Evolutionary conservation across 2,888 invertebrate species (phyloP).

Genomic region (Thalpophila matura): DNA sequence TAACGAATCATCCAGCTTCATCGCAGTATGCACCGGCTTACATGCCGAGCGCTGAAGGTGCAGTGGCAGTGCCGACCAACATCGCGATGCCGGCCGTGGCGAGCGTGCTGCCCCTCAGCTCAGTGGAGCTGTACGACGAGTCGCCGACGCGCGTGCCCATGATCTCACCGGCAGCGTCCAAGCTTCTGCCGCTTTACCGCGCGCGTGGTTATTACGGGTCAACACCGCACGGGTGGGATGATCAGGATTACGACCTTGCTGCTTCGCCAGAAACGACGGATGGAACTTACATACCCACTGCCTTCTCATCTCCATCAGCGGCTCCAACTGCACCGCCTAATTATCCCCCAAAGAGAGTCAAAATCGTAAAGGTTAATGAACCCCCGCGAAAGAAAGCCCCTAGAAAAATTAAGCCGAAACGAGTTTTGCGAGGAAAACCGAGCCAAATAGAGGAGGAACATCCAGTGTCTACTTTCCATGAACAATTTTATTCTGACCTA

Average conservation of each 20-base stretch:
- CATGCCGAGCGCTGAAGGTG: constrained; percentile 83
- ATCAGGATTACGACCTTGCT: constrained; percentile 80
- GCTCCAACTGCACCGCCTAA: constrained; percentile 62
- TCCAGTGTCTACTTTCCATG: constrained; percentile 85
- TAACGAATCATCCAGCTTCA: constrained; percentile 86
- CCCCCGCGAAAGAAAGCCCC: constrained; percentile 79
- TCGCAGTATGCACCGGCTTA: constrained; percentile 87
- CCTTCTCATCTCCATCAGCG: constrained; percentile 70
- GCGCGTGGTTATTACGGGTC: constrained; percentile 88
- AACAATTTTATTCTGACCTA: constrained; percentile 88
- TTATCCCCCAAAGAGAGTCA: constrained; percentile 79
- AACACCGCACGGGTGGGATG: constrained; percentile 78
- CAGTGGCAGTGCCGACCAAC: constrained; percentile 81
- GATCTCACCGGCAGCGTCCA: constrained; percentile 76
- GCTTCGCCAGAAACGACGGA: constrained; percentile 76
- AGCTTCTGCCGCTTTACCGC: constrained; percentile 84
- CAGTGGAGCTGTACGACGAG: constrained; percentile 82
- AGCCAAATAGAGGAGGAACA: constrained; percentile 79
- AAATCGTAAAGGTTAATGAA: constrained; percentile 83
- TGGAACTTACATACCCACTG: constrained; percentile 71
- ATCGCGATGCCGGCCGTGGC: constrained; percentile 79
- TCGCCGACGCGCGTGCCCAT: constrained; percentile 71
- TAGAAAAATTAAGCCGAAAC: constrained; percentile 83
- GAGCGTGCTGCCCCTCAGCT: constrained; percentile 78
- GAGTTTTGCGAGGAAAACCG: constrained; percentile 74